Evolutionary conservation across 2,888 invertebrate species (phyloP).

Genomic region (Apamea sordens): DNA sequence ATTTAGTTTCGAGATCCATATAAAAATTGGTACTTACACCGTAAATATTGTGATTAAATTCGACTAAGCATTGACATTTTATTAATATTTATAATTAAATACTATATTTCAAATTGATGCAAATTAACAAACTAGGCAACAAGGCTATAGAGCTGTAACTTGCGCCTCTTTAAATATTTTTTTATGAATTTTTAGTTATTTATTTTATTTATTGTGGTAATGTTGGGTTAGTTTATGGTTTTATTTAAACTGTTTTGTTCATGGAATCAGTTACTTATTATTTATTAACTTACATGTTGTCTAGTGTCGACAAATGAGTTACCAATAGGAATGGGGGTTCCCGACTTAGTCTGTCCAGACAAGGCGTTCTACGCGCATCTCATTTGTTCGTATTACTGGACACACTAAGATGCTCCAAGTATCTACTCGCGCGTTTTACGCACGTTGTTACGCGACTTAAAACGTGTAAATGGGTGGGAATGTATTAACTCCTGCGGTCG

Average conservation of each 20-base stretch:
- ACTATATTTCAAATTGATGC: conserved; percentile 41
- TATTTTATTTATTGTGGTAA: conserved; percentile 64
- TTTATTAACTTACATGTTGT: conserved; percentile 48
- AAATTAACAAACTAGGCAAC: conserved; percentile 33
- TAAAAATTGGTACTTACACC: conserved; percentile 51
- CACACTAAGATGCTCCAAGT: neutral
- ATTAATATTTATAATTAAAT: conserved; percentile 24
- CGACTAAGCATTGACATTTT: conserved; percentile 41
- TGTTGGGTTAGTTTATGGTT: conserved; percentile 52
- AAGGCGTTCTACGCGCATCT: neutral
- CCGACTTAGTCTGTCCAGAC: neutral
- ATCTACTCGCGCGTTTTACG: neutral
- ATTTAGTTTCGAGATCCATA: conserved; percentile 24
- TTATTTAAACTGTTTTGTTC: conserved; percentile 27
- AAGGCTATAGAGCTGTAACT: conserved; percentile 34
- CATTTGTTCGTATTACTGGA: neutral
- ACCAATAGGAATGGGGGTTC: conserved; percentile 36
- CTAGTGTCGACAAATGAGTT: conserved; percentile 52
- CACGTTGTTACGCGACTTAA: neutral
- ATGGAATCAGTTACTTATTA: conserved; percentile 32
- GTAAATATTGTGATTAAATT: conserved; percentile 47
- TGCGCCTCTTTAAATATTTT: conserved; percentile 52
- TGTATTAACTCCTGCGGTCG: neutral
- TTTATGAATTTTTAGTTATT: conserved; percentile 52
- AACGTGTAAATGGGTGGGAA: neutral